Evolutionary conservation across 1,140 invertebrate species (phyloP).

Genomic region (Diachasmimorpha longicaudata): DNA sequence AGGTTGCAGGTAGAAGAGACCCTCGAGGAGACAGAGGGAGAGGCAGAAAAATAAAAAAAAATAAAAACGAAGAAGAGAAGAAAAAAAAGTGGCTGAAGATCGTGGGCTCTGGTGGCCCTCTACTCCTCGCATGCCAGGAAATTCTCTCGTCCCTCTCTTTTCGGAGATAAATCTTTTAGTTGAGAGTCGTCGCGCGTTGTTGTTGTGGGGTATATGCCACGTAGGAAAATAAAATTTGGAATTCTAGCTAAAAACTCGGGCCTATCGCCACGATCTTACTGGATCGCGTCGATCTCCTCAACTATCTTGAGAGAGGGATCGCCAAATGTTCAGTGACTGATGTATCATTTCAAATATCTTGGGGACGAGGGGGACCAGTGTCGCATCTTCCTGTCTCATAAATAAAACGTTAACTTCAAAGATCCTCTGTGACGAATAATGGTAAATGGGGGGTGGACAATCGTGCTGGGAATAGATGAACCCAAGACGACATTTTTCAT

Average conservation of each 20-base stretch:
- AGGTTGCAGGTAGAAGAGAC: conserved; percentile 18
- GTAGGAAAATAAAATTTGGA: conserved; percentile 20
- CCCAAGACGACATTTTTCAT: too few species aligned
- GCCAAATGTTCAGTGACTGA: background rate
- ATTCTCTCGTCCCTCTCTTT: conserved; percentile 1
- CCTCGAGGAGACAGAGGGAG: background rate
- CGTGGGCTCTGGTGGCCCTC: background rate
- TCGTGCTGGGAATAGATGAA: too few species aligned
- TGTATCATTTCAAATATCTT: background rate
- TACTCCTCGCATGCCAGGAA: background rate
- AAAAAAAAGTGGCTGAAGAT: background rate
- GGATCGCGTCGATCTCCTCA: background rate
- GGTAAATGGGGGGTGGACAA: too few species aligned
- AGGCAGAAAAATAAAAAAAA: too few species aligned
- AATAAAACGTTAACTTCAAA: conserved; percentile 12
- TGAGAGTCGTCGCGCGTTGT: background rate
- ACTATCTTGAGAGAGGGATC: background rate
- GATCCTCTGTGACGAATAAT: background rate
- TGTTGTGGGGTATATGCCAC: background rate
- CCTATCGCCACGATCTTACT: conserved; percentile 15
- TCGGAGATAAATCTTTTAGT: conserved; percentile 8
- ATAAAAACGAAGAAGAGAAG: background rate
- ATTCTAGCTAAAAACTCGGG: conserved; percentile 5
- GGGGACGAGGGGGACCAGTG: background rate
- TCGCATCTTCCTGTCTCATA: conserved; percentile 11